Evolutionary conservation across 2,888 invertebrate species (phyloP).

Genomic region (Pollenia labialis): DNA sequence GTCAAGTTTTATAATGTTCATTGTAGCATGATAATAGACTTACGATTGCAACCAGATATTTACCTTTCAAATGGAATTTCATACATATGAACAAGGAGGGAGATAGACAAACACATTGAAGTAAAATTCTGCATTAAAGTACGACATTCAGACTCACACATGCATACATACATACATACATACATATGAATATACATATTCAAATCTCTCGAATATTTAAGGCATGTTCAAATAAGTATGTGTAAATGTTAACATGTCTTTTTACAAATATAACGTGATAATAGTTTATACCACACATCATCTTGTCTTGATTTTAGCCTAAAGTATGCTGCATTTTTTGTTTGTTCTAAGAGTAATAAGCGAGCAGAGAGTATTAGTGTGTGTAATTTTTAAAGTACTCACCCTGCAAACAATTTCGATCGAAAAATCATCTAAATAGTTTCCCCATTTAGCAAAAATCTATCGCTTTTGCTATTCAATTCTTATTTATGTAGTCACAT

Average conservation of each 20-base stretch:
- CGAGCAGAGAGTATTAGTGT: not conserved
- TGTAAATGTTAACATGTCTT: constrained; percentile 43
- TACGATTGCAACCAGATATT: constrained; percentile 13
- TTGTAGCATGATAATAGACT: constrained; percentile 19
- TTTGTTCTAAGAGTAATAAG: not conserved
- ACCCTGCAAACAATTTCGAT: too few species aligned
- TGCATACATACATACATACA: not conserved
- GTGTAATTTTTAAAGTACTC: not conserved
- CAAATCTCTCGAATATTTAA: constrained; percentile 11
- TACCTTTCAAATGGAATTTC: constrained; percentile 17
- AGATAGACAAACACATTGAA: not conserved
- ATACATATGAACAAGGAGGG: not conserved
- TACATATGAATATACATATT: not conserved
- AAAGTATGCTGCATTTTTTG: constrained; percentile 1
- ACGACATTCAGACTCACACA: constrained; percentile 1
- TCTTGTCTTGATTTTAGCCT: constrained; percentile 65
- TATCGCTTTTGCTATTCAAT: too few species aligned
- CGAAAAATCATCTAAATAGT: too few species aligned
- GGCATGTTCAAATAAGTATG: not conserved
- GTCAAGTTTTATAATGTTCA: not conserved
- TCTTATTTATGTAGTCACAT: too few species aligned
- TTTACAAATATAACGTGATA: constrained; percentile 62
- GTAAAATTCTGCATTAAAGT: not conserved
- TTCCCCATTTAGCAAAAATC: too few species aligned
- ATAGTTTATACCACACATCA: constrained; percentile 61